Evolutionary conservation across 2,113 vertebrate genomes (phyloP).

Genomic region (Antechinus flavipes): DNA sequence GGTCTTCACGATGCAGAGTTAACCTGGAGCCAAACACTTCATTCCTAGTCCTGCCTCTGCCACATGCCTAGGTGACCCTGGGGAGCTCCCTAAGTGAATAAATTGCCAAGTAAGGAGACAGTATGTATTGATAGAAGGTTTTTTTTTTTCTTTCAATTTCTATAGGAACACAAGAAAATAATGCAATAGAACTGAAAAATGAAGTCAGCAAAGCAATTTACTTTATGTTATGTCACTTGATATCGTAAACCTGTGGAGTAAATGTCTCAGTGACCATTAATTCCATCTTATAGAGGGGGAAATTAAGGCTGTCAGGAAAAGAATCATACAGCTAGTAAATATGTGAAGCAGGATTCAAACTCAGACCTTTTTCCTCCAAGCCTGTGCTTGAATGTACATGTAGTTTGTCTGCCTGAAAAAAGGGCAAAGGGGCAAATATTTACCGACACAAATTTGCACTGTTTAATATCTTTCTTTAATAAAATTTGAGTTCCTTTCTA

Average conservation of each 20-base stretch:
- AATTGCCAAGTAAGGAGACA: not conserved
- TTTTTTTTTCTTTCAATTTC: not conserved
- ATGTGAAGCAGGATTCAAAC: not conserved
- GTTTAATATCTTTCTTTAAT: constrained; percentile 36
- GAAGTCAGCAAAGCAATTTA: not conserved
- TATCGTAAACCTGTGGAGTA: no score
- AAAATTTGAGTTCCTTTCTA: constrained; percentile 15
- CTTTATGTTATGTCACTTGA: not conserved
- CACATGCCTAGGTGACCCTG: not conserved
- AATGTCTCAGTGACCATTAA: not conserved
- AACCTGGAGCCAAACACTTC: not conserved
- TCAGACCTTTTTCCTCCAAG: not conserved
- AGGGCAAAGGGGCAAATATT: not conserved
- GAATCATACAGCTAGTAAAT: not conserved
- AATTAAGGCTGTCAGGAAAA: not conserved
- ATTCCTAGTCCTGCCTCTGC: not conserved
- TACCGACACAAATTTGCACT: not conserved
- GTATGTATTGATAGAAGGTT: not conserved
- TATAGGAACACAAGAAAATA: not conserved
- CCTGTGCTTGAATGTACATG: constrained; percentile 5
- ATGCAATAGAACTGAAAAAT: not conserved
- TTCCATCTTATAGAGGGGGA: not conserved
- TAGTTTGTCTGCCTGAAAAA: constrained; percentile 34
- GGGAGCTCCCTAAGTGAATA: not conserved
- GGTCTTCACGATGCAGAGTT: not conserved